phyloP scores from a whole-genome alignment of 2,113 vertebrate species.

The Dermatemys mawii region DNA sequence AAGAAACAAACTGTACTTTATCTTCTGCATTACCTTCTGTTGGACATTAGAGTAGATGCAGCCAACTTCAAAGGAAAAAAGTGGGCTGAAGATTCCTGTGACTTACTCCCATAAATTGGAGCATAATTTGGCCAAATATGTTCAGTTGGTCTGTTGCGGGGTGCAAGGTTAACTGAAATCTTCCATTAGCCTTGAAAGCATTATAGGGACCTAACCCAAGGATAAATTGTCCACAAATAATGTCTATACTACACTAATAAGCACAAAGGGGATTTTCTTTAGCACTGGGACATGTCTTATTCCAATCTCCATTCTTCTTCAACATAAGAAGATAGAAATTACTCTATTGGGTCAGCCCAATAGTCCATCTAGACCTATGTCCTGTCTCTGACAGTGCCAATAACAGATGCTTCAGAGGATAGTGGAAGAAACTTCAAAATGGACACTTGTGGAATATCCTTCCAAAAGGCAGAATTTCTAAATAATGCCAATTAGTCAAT shows the following conservation, averaged over 20 bases:
- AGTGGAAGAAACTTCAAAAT: no score
- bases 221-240: background rate
- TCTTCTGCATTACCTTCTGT: background rate
- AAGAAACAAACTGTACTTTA: background rate
- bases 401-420: background rate
- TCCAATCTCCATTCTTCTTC: background rate
- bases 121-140: background rate
- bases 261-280: background rate
- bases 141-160: background rate
- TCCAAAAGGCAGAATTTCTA: background rate
- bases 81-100: background rate
- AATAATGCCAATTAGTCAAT: background rate
- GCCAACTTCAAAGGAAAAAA: background rate
- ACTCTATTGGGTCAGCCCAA: background rate
- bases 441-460: background rate
- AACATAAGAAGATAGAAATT: background rate
- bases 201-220: background rate
- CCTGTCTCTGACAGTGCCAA: background rate
- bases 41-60: background rate
- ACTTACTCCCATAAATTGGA: background rate
- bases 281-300: background rate
- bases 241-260: background rate
- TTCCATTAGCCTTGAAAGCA: background rate
- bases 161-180: background rate
- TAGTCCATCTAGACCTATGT: background rate